These are phyloP conservation scores for Plutella xylostella DNA, from an alignment of 2,888 invertebrate genomes.

Conservation along the genomic window DNA sequence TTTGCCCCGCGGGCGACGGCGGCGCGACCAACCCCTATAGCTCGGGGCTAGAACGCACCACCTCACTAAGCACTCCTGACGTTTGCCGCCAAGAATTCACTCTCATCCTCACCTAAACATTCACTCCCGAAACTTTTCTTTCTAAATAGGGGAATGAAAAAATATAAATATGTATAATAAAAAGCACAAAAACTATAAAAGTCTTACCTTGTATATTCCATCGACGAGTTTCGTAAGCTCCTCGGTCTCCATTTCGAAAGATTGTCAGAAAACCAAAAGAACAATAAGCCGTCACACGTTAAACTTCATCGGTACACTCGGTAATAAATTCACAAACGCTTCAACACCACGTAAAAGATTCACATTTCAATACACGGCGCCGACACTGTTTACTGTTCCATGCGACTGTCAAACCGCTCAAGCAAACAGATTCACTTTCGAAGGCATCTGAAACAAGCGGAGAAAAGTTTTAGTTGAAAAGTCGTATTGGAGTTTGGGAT, in stretches of 20 bases:
- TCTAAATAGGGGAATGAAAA: too few species aligned
- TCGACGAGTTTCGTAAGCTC: slow-evolving; percentile 91
- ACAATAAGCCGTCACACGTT: slow-evolving; percentile 44
- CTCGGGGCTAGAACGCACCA: too few species aligned
- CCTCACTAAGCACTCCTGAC: too few species aligned
- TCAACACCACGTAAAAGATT: slow-evolving; percentile 53
- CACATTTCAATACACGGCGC: slow-evolving; percentile 55
- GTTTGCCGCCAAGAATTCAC: background rate
- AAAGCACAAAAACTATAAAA: too few species aligned
- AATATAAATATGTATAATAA: too few species aligned
- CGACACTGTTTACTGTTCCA: slow-evolving; percentile 26
- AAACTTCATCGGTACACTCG: slow-evolving; percentile 53
- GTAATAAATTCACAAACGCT: slow-evolving; percentile 39
- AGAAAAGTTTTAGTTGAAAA: slow-evolving; percentile 22
- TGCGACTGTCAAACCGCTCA: slow-evolving; percentile 41
- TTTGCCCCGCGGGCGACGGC: too few species aligned
- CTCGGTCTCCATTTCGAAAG: slow-evolving; percentile 81
- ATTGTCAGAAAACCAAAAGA: slow-evolving; percentile 37
- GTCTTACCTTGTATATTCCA: slow-evolving; percentile 88
- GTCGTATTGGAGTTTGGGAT: background rate
- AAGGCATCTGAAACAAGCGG: slow-evolving; percentile 62
- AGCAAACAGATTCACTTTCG: slow-evolving; percentile 47
- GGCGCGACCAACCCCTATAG: too few species aligned
- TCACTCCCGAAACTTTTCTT: too few species aligned
- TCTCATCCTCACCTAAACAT: background rate